A percentile compares a stretch with the other conserved stretches of the same genome.
These are phyloP conservation scores for Leptinotarsa tumamoca DNA, from an alignment of 2,888 invertebrate species.

Conservation along the genomic window DNA sequence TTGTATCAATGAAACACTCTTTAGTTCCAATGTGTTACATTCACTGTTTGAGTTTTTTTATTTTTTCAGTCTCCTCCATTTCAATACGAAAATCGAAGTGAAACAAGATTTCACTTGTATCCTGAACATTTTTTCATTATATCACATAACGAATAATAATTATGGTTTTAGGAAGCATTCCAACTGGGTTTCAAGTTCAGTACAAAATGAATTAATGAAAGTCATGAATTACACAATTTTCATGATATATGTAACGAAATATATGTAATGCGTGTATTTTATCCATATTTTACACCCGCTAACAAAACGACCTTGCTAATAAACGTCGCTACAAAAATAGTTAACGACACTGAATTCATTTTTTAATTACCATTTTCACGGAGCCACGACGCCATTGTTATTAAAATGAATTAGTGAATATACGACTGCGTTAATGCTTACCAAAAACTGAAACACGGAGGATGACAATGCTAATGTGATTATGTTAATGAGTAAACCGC, in stretches of 20 bases:
- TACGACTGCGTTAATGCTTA: neutral
- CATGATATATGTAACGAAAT: slow-evolving; percentile 13
- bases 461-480: neutral
- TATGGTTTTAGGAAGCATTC: neutral
- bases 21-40: too few relatives aligned
- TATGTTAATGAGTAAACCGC: neutral
- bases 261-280: slow-evolving; percentile 6
- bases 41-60: too few relatives aligned
- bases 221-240: neutral
- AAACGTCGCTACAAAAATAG: slow-evolving; percentile 9
- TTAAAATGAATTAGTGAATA: slow-evolving; percentile 6
- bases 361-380: slow-evolving; percentile 8
- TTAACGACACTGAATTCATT: slow-evolving; percentile 7
- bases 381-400: slow-evolving; percentile 6
- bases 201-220: neutral
- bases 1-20: too few relatives aligned
- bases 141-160: slow-evolving; percentile 20
- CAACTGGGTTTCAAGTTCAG: slow-evolving; percentile 20
- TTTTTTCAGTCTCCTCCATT: too few relatives aligned
- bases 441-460: neutral
- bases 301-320: slow-evolving; percentile 11
- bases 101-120: neutral
- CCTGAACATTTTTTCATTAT: neutral
- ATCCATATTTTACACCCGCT: slow-evolving; percentile 4
- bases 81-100: neutral